These are phyloP conservation scores for Tringa solitaria DNA, from an alignment of 2,113 vertebrate species.

Conservation along the genomic window DNA sequence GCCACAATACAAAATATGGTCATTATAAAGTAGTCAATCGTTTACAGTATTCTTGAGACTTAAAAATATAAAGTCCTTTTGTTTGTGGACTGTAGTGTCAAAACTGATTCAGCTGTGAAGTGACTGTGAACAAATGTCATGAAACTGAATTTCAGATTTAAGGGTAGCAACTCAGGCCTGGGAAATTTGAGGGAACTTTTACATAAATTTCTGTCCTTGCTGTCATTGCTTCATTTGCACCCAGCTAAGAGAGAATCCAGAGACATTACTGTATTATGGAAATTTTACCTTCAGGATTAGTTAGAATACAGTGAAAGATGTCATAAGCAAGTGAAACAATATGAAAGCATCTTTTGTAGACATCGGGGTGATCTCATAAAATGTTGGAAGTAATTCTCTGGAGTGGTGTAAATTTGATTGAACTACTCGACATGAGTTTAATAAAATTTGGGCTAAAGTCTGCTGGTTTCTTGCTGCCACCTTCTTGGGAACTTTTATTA, in stretches of 20 bases:
- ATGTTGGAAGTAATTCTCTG: background rate
- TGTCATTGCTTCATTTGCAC: background rate
- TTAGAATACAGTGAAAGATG: background rate
- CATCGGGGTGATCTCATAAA: background rate
- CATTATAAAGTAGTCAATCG: background rate
- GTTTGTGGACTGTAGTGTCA: background rate
- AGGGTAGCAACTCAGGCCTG: background rate
- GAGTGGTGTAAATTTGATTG: background rate
- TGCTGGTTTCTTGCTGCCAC: background rate
- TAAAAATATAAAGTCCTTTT: background rate
- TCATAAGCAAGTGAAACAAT: background rate
- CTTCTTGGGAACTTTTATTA: background rate
- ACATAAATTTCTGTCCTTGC: fast-evolving
- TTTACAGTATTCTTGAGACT: background rate
- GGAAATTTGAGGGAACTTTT: background rate
- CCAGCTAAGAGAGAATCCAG: background rate
- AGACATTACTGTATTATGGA: background rate
- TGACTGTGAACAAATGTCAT: background rate
- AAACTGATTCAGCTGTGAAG: background rate
- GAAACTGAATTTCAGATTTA: background rate
- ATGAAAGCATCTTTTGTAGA: background rate
- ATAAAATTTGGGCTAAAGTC: background rate
- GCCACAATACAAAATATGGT: background rate
- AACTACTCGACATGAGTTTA: background rate
- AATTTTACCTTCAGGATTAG: background rate